Evolutionary conservation across 2,113 vertebrate genomes (phyloP), one percentile per base, ranked within the genome.

Genomic region (Chionis minor): DNA sequence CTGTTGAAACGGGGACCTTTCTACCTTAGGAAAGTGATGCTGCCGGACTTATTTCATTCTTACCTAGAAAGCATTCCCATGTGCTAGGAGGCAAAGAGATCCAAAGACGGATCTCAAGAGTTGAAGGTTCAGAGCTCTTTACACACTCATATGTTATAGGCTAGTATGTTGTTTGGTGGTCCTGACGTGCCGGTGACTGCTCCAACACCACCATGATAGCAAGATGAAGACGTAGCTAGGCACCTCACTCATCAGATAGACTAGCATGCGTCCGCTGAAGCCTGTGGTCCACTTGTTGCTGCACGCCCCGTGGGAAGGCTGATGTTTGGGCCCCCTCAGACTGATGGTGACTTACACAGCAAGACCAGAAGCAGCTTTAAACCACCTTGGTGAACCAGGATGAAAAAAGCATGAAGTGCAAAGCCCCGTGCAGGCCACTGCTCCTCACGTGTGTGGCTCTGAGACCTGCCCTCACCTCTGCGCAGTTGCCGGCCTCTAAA

Each of bases 241-340:
- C 22, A 33, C 63, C 35, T 77, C 51, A 1, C 45, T 61, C 59
- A 4, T 24, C 63, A 51, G 13, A 22, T n/a, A 49, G 40, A 4
- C 40, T 14, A 12, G 28, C 0, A 2, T 16, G 28, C 4, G 12
- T 33, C 24, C 62, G 21, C 24, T 4, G 1, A 67, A 30, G n/a
- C 16, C 75, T 66, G 1, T 7, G 30, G 45, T 9, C 80, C 5
- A 3, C 33, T 55, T 22, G 20, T 6, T 78, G 21, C 45, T 23
- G 24, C 54, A 80, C 2, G 0, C 13, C 44, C 59, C 13, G 0
- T 5, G n/a, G 59, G 47, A 91, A 78, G 38, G 69, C 45, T 71
- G 44, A 19, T 56, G 54, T 49, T 24, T 54, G 40, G 35, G 40
- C 23, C 28, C 62, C 5, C 44, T 30, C 40, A 77, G 62, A 49